Base-by-base conservation (phyloP, 2,113 vertebrate species). In the Lagenorhynchus albirostris region DNA sequence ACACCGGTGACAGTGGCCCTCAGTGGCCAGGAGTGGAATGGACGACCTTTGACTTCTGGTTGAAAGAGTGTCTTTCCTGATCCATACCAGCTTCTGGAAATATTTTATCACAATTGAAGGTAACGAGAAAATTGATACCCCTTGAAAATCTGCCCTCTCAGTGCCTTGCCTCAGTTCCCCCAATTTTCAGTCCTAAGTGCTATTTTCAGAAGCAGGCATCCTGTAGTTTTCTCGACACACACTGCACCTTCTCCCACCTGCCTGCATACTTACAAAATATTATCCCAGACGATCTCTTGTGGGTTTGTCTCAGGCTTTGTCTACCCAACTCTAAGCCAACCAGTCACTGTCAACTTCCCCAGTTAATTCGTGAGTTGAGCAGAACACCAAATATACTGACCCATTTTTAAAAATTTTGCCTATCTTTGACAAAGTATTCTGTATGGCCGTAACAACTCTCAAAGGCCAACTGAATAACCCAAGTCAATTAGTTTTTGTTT, bases 281-380 rank as follows among this genome's bases (percentile, higher is more conserved):
- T 91, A 94, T 91, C 41, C 33, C 18, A 3, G 9, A 6, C 0
- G 4, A 8, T 1, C 44, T 55, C 14, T 6, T 20, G 9, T 0
- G 14, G 31, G 5, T 70, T 62, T 77, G 55, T 67, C 55, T 55
- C 14, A 9, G 83, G 58, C 47, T 17, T 23, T 47, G 31, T 83
- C 62, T 58, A 12, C 12, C 26, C 29, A 6, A 3, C 47, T 70
- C 12, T 11, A 26, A 50, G 82, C 50, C 5, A 26, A 12, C 41
- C 17, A 0, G 12, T 31, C 71, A 10, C 11, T 0, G 12, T 13
- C 1, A 83, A 62, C n/a, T 20, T 1, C 2, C 13, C 26, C 6
- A 44, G 58, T 33, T 67, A 29, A 71, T 41, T 3, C 20, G 31
- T n/a, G 65, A 62, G n/a, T 41, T 94, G 3, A 36, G 58, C 33